Conservation (phyloP, 1,140 invertebrate species). For the Drosophila lini region DNA sequence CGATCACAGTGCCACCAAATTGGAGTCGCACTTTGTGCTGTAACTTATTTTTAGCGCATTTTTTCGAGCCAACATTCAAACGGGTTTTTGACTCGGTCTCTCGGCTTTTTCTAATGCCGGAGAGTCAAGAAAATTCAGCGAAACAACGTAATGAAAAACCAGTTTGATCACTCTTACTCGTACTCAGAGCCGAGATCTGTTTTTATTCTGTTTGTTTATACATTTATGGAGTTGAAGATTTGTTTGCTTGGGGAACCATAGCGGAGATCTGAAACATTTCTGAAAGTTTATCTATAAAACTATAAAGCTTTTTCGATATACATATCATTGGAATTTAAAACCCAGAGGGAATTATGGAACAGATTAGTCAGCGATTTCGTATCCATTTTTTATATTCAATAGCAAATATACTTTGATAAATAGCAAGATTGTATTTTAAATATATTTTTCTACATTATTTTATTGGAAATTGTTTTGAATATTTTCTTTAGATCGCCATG, state of each 20-base stretch:
- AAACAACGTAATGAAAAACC: conserved; percentile 65
- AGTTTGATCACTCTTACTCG: conserved; percentile 77
- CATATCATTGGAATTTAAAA: background rate
- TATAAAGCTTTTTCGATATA: too few relatives aligned
- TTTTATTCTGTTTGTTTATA: conserved; percentile 42
- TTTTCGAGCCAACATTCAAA: conserved; percentile 52
- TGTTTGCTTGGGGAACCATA: background rate
- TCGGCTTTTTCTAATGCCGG: conserved; percentile 53
- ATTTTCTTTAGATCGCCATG: conserved; percentile 41
- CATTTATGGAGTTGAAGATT: conserved; percentile 7
- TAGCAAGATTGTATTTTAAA: background rate
- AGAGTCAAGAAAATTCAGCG: conserved; percentile 43
- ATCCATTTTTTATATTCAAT: background rate
- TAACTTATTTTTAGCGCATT: conserved; percentile 79
- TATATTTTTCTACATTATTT: background rate
- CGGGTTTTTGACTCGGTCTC: conserved; percentile 61
- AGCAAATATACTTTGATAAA: background rate
- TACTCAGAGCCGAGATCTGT: conserved; percentile 49
- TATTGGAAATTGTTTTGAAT: background rate
- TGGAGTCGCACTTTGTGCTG: conserved; percentile 61
- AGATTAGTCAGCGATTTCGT: background rate
- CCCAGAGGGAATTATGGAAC: background rate
- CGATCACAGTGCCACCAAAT: conserved; percentile 36
- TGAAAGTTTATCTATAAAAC: too few relatives aligned
- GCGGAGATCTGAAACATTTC: conserved; percentile 2